A percentile compares a stretch with the other conserved stretches of the same genome.
These are phyloP conservation scores for Littorina saxatilis DNA, from an alignment of 1,140 invertebrate genomes.

Conservation along the genomic window DNA sequence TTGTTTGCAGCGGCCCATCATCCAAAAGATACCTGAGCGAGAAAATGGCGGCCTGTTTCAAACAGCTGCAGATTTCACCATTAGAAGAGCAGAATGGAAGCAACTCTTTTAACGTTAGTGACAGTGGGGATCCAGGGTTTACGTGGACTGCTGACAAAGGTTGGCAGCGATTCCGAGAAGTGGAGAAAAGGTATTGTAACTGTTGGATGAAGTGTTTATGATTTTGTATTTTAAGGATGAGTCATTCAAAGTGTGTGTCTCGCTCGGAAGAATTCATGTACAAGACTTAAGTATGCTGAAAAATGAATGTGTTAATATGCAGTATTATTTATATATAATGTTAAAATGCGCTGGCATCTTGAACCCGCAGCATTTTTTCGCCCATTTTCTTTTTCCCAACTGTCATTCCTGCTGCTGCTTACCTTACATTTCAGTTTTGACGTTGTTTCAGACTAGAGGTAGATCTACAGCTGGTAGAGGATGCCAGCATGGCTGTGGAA, in stretches of 20 bases:
- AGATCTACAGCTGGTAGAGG: background rate
- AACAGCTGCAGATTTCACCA: slow-evolving; percentile 24
- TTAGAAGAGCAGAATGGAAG: background rate
- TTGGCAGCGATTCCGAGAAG: slow-evolving; percentile 25
- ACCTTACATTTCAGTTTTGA: no score
- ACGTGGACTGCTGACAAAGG: background rate
- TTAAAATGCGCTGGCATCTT: background rate
- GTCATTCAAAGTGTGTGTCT: background rate
- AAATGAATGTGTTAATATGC: background rate
- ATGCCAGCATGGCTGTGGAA: background rate
- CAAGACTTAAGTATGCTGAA: background rate
- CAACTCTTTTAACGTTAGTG: background rate
- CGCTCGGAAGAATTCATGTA: background rate
- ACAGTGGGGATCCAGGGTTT: background rate
- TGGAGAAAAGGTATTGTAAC: slow-evolving; percentile 27
- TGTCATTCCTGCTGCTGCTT: no score
- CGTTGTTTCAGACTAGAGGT: slow-evolving; percentile 14
- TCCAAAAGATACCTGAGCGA: slow-evolving; percentile 29
- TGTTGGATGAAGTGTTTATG: background rate
- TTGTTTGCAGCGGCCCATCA: slow-evolving; percentile 17
- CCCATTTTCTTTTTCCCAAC: no score
- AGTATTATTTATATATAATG: background rate
- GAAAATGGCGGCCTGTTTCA: slow-evolving; percentile 26
- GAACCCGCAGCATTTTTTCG: background rate
- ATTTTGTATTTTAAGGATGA: background rate